Percentiles rank a stretch among this genome's conserved stretches.
These are phyloP conservation scores for Hirtodrosophila trivittata DNA, from an alignment of 2,888 invertebrate genomes.

Conservation along the genomic window DNA sequence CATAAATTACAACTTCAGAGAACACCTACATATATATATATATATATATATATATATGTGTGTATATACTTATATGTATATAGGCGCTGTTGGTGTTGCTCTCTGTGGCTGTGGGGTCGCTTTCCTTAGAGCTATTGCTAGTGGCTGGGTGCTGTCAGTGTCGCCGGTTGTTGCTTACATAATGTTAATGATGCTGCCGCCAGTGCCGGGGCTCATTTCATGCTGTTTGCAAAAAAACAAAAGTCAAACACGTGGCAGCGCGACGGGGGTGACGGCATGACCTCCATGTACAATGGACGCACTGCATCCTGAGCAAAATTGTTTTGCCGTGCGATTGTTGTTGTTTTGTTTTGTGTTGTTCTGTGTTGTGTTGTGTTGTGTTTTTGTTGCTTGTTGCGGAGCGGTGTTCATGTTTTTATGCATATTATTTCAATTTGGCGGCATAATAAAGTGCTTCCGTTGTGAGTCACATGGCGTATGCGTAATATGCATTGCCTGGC, in stretches of 20 bases:
- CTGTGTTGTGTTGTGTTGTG: constrained; percentile 5
- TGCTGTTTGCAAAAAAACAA: constrained; percentile 65
- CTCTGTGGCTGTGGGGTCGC: neutral
- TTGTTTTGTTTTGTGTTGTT: constrained; percentile 17
- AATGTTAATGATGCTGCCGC: constrained; percentile 74
- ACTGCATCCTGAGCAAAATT: constrained; percentile 58
- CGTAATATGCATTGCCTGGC: constrained; percentile 37
- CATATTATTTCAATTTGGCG: constrained; percentile 77
- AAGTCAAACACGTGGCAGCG: constrained; percentile 50
- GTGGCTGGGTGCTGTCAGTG: constrained; percentile 41
- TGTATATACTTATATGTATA: neutral
- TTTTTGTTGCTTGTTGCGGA: constrained; percentile 10
- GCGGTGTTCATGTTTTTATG: constrained; percentile 59
- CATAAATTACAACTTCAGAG: constrained; percentile 75
- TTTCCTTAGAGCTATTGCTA: constrained; percentile 2
- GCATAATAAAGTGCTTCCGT: constrained; percentile 72
- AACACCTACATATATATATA: constrained; percentile 24
- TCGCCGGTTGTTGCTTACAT: constrained; percentile 74
- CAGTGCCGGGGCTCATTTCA: constrained; percentile 60
- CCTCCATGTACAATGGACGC: constrained; percentile 54
- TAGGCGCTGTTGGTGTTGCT: too few relatives aligned
- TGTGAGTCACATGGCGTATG: constrained; percentile 56
- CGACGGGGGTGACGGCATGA: constrained; percentile 27
- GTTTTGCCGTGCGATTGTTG: constrained; percentile 41
- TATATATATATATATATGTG: neutral